These are phyloP conservation scores for Nothocercus julius DNA, from an alignment of 2,113 vertebrate genomes.

Conservation along the genomic window DNA sequence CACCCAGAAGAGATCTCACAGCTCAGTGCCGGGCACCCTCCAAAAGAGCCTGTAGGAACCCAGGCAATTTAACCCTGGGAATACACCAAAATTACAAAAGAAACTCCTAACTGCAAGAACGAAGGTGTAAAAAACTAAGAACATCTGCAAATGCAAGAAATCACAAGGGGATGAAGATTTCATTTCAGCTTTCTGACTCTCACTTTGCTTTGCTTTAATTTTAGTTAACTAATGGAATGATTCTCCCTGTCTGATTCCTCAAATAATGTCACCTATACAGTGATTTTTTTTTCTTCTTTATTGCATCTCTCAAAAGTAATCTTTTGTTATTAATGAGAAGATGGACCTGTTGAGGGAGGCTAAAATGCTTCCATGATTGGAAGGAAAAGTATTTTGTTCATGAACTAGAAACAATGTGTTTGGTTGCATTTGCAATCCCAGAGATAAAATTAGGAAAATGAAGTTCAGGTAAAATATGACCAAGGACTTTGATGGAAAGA, in stretches of 20 bases:
- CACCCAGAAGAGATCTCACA: not conserved
- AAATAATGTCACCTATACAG: not conserved
- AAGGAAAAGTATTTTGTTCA: not conserved
- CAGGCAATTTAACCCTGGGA: not conserved
- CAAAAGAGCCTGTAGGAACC: fast-evolving
- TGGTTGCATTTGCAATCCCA: conserved; percentile 1
- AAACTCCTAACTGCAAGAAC: fast-evolving
- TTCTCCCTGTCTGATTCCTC: not conserved
- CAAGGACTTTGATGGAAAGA: not conserved
- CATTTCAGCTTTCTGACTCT: not conserved
- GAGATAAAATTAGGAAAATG: not conserved
- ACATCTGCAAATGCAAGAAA: not conserved
- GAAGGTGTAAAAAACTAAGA: not conserved
- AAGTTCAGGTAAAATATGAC: not conserved
- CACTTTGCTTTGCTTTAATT: not conserved
- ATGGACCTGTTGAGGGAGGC: not conserved
- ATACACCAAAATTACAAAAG: not conserved
- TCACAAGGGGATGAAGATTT: fast-evolving
- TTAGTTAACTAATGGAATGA: not conserved
- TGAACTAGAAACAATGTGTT: not conserved
- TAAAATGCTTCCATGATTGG: not conserved
- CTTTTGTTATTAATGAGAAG: not conserved
- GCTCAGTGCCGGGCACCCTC: not conserved
- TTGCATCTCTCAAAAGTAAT: conserved; percentile 2
- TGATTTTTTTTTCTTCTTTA: not conserved